These are phyloP conservation scores for Aleiodes alternator DNA, from an alignment of 2,888 invertebrate species.

Conservation along the genomic window DNA sequence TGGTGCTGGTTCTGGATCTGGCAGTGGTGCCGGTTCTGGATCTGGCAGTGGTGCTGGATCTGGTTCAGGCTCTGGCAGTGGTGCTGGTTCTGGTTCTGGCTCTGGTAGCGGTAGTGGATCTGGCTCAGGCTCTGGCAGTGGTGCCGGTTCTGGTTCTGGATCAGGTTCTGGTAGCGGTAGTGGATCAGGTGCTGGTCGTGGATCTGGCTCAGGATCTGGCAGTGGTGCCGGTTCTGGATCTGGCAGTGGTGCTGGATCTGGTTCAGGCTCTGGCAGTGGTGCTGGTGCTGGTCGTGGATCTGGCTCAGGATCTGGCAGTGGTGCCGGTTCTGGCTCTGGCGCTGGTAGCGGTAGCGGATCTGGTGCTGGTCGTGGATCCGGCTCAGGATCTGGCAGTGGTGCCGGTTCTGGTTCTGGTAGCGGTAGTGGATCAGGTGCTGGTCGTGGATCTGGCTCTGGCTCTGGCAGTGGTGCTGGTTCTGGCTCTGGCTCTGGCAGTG, in stretches of 20 bases:
- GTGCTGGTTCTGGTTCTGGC: background rate
- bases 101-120: background rate
- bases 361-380: background rate
- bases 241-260: background rate
- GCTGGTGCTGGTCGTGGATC: conserved; percentile 3
- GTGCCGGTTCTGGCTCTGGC: background rate
- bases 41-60: background rate
- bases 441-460: background rate
- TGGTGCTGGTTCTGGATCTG: conserved; percentile 1
- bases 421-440: conserved; percentile 1
- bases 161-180: background rate
- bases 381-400: background rate
- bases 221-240: background rate
- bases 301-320: background rate
- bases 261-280: background rate
- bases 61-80: background rate
- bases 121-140: background rate
- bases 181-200: background rate
- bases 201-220: background rate
- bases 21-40: background rate
- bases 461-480: background rate
- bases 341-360: background rate
- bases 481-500: background rate
- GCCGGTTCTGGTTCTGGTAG: too few species aligned
- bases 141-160: background rate